Conservation (phyloP, 2,797 vertebrate genomes). For the Dryobates pubescens region DNA sequence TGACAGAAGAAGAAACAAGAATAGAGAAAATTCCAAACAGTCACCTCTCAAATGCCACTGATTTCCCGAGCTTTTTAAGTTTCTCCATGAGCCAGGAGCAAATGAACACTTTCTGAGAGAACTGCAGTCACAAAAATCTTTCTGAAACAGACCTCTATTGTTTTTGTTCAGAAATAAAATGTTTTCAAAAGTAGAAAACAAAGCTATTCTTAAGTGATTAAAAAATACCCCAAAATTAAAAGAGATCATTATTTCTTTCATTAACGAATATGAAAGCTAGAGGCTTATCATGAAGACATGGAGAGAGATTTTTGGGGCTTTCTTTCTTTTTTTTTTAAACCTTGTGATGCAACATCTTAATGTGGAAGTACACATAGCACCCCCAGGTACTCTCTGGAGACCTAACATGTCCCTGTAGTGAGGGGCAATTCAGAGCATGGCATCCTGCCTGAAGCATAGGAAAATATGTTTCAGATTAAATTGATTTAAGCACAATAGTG, state of each 20-base stretch:
- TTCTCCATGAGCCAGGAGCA: not conserved
- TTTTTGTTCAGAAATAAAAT: not conserved
- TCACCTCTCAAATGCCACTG: not conserved
- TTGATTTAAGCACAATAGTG: not conserved
- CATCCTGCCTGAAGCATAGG: not conserved
- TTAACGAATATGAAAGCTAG: not conserved
- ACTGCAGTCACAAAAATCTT: not conserved
- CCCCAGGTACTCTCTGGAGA: not conserved
- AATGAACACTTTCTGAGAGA: not conserved
- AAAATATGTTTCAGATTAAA: not conserved
- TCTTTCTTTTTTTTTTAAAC: not conserved
- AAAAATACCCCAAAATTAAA: not conserved
- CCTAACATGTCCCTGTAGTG: accelerated
- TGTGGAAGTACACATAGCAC: accelerated
- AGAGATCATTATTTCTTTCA: not conserved
- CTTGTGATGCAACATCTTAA: not conserved
- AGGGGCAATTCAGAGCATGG: not conserved
- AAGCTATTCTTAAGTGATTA: not conserved
- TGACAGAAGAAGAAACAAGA: not conserved
- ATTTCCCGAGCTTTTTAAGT: not conserved
- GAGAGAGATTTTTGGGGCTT: not conserved
- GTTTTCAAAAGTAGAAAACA: not conserved
- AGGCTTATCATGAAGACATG: not conserved
- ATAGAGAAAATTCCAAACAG: not conserved
- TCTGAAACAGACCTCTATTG: not conserved